phyloP scores from a whole-genome alignment of 2,888 invertebrate genomes.

The Drosophila sordidula region DNA sequence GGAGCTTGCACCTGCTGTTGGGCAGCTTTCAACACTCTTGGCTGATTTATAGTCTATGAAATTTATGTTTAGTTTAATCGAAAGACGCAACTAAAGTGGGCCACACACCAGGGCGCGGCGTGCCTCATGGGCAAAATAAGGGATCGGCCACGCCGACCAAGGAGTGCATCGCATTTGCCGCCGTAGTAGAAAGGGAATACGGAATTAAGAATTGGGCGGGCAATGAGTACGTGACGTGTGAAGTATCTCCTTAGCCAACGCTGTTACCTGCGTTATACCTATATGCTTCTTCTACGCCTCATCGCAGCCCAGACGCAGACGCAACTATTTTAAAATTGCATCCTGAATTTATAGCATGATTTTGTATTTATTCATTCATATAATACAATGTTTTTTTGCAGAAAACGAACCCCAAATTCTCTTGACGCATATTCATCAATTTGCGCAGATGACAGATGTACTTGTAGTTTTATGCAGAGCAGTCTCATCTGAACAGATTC shows the following conservation, averaged over 20 bases:
- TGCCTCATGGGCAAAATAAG: background rate
- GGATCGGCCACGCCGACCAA: background rate
- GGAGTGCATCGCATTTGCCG: background rate
- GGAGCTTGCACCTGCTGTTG: constrained; percentile 65
- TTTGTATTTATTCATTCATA: constrained; percentile 5
- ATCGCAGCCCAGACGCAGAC: constrained; percentile 32
- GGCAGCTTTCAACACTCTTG: constrained; percentile 45
- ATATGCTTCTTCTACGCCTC: constrained; percentile 30
- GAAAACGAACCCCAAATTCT: too few relatives aligned
- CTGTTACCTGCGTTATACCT: constrained; percentile 54
- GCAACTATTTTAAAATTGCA: constrained; percentile 68
- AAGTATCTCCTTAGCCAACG: constrained; percentile 5
- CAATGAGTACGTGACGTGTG: constrained; percentile 10
- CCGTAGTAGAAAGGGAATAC: constrained; percentile 6
- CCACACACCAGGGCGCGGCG: constrained; percentile 29
- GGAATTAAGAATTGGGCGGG: constrained; percentile 8
- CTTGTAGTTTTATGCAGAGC: too few relatives aligned
- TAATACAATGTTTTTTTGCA: background rate
- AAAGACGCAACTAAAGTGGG: constrained; percentile 65
- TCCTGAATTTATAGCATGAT: constrained; percentile 68
- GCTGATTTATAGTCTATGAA: constrained; percentile 78
- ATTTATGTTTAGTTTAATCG: constrained; percentile 82
- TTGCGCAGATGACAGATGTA: too few relatives aligned
- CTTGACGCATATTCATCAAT: too few relatives aligned
- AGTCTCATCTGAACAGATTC: too few relatives aligned